A percentile compares a stretch with the other conserved stretches of the same genome.
Evolutionary conservation across 2,113 vertebrate species (phyloP).

Genomic region (Ciconia boyciana): DNA sequence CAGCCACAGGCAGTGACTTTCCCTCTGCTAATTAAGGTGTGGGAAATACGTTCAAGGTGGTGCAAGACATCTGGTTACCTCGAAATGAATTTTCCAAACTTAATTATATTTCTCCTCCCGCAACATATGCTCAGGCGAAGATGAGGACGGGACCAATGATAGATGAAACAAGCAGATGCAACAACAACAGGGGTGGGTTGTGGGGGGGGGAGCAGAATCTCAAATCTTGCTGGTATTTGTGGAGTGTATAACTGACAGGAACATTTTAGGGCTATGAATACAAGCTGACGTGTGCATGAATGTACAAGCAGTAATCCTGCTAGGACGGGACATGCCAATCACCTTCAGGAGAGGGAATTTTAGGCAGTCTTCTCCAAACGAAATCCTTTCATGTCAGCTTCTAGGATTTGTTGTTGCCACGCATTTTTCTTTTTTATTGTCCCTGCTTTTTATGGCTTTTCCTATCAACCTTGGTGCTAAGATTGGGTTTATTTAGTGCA

Average conservation of each 20-base stretch:
- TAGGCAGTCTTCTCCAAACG: background rate
- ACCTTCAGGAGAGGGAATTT: conserved; percentile 10
- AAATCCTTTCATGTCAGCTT: background rate
- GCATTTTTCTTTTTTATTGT: background rate
- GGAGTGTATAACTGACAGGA: background rate
- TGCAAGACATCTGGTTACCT: background rate
- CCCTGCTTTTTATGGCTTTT: background rate
- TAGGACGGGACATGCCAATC: background rate
- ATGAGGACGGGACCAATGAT: background rate
- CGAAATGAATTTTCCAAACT: background rate
- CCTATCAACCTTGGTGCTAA: background rate
- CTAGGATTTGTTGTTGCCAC: background rate
- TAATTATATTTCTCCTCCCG: background rate
- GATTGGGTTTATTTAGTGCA: background rate
- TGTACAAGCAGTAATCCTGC: background rate
- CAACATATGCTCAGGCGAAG: background rate
- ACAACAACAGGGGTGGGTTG: background rate
- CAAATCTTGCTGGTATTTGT: background rate
- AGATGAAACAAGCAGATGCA: background rate
- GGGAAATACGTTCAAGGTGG: background rate
- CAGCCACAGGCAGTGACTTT: background rate
- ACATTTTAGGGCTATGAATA: background rate
- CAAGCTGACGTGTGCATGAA: background rate
- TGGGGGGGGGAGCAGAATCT: background rate
- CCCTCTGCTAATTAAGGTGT: background rate